Evolutionary conservation across 2,797 vertebrate genomes (phyloP).

Genomic region (Pangasius djambal): DNA sequence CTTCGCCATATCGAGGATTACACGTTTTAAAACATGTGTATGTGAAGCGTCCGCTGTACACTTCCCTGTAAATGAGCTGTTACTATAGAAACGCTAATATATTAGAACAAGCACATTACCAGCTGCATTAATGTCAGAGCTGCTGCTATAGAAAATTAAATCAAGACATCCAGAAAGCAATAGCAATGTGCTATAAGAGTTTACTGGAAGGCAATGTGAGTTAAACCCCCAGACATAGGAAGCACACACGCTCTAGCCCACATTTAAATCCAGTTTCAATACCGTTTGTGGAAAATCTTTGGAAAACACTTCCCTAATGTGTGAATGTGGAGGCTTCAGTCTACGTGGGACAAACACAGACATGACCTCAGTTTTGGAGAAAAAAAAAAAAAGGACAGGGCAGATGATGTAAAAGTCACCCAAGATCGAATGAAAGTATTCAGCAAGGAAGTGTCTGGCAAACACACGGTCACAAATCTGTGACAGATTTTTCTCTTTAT

Average conservation of each 20-base stretch:
- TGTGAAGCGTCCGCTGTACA: neutral
- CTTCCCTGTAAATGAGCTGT: neutral
- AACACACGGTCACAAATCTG: neutral
- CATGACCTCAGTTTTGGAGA: neutral
- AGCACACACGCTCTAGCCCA: neutral
- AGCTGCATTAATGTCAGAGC: neutral
- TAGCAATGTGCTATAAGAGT: no score
- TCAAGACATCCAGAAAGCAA: neutral
- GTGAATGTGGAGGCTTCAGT: neutral
- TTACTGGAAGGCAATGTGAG: neutral
- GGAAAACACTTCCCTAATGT: neutral
- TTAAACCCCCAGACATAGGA: neutral
- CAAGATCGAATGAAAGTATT: neutral
- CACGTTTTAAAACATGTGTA: neutral
- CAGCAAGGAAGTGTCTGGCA: conserved; percentile 8
- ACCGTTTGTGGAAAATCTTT: neutral
- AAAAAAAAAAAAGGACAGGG: neutral
- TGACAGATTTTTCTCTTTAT: conserved; percentile 23
- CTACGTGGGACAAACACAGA: neutral
- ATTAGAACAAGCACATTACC: neutral
- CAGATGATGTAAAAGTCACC: neutral
- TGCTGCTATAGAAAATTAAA: neutral
- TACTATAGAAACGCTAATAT: neutral
- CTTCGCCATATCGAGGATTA: neutral
- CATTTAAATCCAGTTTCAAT: neutral